phyloP scores from a whole-genome alignment of 2,113 vertebrate genomes.

The Rhagologus leucostigma region DNA sequence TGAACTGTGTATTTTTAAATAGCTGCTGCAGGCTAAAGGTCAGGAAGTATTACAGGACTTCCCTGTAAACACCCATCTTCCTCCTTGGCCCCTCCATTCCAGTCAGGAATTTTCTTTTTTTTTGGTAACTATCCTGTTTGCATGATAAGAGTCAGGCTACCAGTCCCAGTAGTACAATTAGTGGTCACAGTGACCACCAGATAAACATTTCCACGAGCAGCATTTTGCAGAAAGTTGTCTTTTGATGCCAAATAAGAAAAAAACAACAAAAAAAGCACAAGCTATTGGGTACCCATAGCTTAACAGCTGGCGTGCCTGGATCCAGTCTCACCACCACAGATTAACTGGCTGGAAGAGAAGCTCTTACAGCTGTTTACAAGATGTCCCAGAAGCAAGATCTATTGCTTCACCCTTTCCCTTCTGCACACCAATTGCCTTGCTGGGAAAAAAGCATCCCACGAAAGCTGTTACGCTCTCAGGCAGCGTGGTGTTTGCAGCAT shows the following conservation, averaged over 20 bases:
- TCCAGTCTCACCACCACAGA: constrained; percentile 8
- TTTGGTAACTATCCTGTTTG: background rate
- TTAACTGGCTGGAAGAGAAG: constrained; percentile 22
- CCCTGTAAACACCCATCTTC: constrained; percentile 32
- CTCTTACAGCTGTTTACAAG: constrained; percentile 62
- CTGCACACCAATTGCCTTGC: background rate
- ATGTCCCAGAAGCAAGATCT: constrained; percentile 11
- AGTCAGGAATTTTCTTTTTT: background rate
- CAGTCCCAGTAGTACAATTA: background rate
- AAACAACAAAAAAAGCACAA: background rate
- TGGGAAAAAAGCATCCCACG: background rate
- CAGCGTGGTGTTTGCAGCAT: fast-evolving
- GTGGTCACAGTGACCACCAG: constrained; percentile 5
- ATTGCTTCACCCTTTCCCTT: constrained; percentile 15
- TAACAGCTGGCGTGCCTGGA: background rate
- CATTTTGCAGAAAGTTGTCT: background rate
- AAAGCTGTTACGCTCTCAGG: background rate
- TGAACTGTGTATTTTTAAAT: constrained; percentile 10
- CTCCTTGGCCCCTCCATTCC: background rate
- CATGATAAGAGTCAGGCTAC: background rate
- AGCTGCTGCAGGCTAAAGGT: constrained; percentile 30
- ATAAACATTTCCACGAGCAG: constrained; percentile 48
- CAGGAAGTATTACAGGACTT: constrained; percentile 46
- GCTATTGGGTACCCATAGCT: background rate
- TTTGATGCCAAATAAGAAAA: background rate